Evolutionary conservation across 2,113 vertebrate genomes (phyloP), one percentile per base, ranked within the genome.

Genomic region (Xiphophorus maculatus): DNA sequence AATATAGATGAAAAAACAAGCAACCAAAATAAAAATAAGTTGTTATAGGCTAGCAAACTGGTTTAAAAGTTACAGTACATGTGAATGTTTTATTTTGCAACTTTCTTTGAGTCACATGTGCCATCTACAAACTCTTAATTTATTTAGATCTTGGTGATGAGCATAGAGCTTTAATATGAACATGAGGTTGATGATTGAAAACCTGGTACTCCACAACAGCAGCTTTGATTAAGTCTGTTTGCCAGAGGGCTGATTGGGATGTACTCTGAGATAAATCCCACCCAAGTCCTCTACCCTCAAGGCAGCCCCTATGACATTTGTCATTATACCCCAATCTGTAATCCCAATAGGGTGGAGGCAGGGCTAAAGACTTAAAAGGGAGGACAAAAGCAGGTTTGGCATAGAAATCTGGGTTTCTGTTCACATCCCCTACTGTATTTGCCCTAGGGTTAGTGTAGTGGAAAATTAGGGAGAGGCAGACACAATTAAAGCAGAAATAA

Each of bases 271-370:
- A 62, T 80, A 78, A 75, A 82, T 70, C 44, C 33, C 17, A 48
- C 44, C 44, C 44, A 19, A 28, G 28, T 42, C 54, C 17, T 33
- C 80, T 27, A 27, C 73, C 72, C 83, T 70, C 12, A 73, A 77
- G 82, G 71, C 68, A 77, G 60, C 66, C 63, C 67, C 60, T 73
- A 7, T 77, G 77, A 87, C 83, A 88, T 90, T 81, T 88, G 77
- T 85, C 83, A 73, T 83, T 44, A 65, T 80, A 80, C 87, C 83
- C 79, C 77, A 89, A 89, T 90, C 87, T 89, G 85, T 88, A 87
- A 40, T 87, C 83, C 83, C 82, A 75, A 74, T 71, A 74, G 88
- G 77, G 73, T 77, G 78, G 71, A 80, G 83, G 66, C 77, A 65
- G 51, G 79, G 29, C 71, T 81, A 63, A 79, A 83, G 71, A 86